Base-by-base conservation (phyloP, 1,140 invertebrate genomes). In the Stenopsyche tienmushanensis region DNA sequence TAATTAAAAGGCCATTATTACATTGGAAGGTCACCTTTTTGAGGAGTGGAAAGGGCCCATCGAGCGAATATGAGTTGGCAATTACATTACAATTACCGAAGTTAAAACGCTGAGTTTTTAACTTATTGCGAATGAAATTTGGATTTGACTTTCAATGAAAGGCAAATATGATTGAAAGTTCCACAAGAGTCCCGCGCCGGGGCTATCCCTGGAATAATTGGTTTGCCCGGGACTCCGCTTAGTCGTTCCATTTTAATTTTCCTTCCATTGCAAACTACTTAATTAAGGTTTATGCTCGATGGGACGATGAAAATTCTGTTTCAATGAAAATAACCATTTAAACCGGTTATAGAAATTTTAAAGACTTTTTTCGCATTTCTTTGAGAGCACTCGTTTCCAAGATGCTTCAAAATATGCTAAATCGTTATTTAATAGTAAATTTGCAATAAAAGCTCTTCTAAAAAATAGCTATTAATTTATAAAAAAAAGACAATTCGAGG, bases 91-190 rank as follows among this genome's bases (percentile, higher is more conserved):
- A 34, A 34, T 34, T 34, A 34, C 29, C 29, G 13, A 34, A 34
- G 29, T 34, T 34, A 15, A 47, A 47, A 47, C 44, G 44, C 10
- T 13, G 10, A 47, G 44, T 47, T 47, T 47, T 47, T 20, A 47
- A 47, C 44, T 47, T 15, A 34, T 34, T 47, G 44, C 10, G 18
- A 18, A 20, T 15, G 8, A 18, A 20, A 15, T 7, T 15, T 15
- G 17, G 18, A 47, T 15, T 47, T 47, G 44, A 47, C 44, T 47
- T 47, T 47, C 18, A 20, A 47, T 15, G 10, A 13, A 47, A 47
- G 18, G 44, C 44, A 47, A 47, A 47, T 47, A 47, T 47, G 44
- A 47, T 47, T 47, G 44, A 47, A 47, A 47, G 10, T 47, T 47
- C 18, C 44, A 20, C 18, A 47, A 47, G 44, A 47, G 44, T 7